These are phyloP conservation scores for Scaptomyza polygonia DNA, from an alignment of 2,888 invertebrate species.

Conservation along the genomic window DNA sequence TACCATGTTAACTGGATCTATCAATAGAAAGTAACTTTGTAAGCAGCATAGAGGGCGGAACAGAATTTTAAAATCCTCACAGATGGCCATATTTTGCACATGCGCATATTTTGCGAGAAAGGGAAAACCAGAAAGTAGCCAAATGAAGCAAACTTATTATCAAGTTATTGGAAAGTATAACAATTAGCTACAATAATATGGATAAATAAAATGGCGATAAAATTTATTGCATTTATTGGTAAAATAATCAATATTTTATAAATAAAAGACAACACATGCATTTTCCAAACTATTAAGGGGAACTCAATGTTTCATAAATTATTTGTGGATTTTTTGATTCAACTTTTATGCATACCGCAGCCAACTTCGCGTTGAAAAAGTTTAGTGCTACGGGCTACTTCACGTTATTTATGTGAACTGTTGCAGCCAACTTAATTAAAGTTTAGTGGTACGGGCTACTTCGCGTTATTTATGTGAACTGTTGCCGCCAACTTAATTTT, in stretches of 20 bases:
- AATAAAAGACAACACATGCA: too few species aligned
- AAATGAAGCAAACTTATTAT: background rate
- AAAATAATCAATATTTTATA: too few species aligned
- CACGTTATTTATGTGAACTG: background rate
- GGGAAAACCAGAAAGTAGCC: background rate
- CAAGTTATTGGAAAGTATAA: too few species aligned
- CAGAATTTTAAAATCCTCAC: background rate
- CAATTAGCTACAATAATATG: too few species aligned
- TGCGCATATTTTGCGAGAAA: background rate
- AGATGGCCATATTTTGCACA: constrained; percentile 5
- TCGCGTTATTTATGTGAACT: background rate
- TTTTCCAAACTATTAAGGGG: too few species aligned
- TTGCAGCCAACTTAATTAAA: background rate
- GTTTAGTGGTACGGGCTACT: too few species aligned
- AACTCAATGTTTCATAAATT: too few species aligned
- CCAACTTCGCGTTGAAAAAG: background rate
- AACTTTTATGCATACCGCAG: background rate
- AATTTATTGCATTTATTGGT: too few species aligned
- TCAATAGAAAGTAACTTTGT: background rate
- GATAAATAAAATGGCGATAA: too few species aligned
- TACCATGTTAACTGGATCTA: background rate
- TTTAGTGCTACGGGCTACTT: too few species aligned
- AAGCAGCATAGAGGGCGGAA: constrained; percentile 19
- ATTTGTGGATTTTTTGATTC: too few species aligned
- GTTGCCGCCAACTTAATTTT: background rate